Base-by-base conservation (phyloP, 1,140 invertebrate genomes). In the Dendroctonus ponderosae region DNA sequence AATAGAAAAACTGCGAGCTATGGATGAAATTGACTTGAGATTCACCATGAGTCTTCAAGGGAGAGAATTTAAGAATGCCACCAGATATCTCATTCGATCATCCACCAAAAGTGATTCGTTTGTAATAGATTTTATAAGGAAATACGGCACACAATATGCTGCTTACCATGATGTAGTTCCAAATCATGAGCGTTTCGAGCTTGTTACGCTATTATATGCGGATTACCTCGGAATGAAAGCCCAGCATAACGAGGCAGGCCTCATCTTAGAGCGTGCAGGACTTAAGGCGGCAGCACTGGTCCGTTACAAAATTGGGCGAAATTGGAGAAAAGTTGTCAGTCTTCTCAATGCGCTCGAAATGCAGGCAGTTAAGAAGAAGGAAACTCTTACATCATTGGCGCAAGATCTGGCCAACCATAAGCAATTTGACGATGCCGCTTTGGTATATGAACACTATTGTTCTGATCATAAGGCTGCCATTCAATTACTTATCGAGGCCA, bases 271-370 rank as follows among this genome's bases (percentile, higher is more conserved):
- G 63, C 41, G 69, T 15, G 71, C 71, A 9, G 51, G 56, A 15
- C 67, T 74, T 37, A 53, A 56, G 39, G 44, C 60, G 48, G 65
- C 70, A 58, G 71, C 72, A 39, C 43, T 74, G 7, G 15, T 54
- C 5, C 43, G 66, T 9, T 74, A 68, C 63, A 67, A 67, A 60
- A 15, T 26, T 15, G 57, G 62, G 0, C 51, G 59, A 3, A 44
- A 71, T 62, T 72, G 71, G 69, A 38, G 46, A 40, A 50, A 71
- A 56, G 66, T 71, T 7, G 8, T 74, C 14, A 46, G 48, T 66
- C 43, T 72, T 9, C 51, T 67, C n/a, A 26, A 49, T 39, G 26
- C 41, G 44, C 49, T 72, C 4, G 44, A 70, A 2, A 50, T 65
- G 5, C 26, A 61, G 37, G 5, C 48, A 6, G 54, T 62, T n/a